These are phyloP conservation scores for Globodera ellingtonae DNA, from an alignment of 1,140 invertebrate species.

Conservation along the genomic window DNA sequence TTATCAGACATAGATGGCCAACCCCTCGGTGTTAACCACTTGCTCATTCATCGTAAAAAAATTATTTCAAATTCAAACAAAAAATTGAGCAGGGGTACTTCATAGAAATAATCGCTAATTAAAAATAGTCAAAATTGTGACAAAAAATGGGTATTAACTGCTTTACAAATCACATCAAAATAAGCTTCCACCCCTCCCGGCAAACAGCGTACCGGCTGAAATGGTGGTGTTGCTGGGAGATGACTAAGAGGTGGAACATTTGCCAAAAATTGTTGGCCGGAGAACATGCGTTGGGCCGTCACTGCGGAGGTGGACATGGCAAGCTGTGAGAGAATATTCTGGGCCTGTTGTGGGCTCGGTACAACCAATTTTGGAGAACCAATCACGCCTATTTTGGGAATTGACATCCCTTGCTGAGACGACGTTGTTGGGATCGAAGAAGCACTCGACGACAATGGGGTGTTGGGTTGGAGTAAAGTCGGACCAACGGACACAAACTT, in stretches of 20 bases:
- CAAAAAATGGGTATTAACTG: no score
- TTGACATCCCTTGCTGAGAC: neutral
- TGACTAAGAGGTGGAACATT: neutral
- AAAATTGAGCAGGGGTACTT: no score
- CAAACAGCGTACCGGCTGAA: neutral
- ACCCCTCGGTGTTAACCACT: no score
- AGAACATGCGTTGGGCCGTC: constrained; percentile 2
- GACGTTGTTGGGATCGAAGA: neutral
- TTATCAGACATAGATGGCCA: no score
- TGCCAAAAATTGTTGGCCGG: neutral
- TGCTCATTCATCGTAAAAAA: no score
- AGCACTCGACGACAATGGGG: neutral
- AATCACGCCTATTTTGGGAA: neutral
- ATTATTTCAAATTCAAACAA: no score
- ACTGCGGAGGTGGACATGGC: constrained; percentile 8
- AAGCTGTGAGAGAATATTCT: neutral
- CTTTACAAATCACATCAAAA: no score
- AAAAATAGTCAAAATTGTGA: no score
- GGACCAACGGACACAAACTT: neutral
- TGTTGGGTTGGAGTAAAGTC: neutral
- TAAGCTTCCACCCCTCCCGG: no score
- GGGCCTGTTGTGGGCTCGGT: constrained; percentile 9
- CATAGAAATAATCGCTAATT: no score
- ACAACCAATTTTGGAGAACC: neutral
- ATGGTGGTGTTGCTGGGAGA: neutral